Evolutionary conservation across 2,888 invertebrate genomes (phyloP).

Genomic region (Epirrhoe tristata): DNA sequence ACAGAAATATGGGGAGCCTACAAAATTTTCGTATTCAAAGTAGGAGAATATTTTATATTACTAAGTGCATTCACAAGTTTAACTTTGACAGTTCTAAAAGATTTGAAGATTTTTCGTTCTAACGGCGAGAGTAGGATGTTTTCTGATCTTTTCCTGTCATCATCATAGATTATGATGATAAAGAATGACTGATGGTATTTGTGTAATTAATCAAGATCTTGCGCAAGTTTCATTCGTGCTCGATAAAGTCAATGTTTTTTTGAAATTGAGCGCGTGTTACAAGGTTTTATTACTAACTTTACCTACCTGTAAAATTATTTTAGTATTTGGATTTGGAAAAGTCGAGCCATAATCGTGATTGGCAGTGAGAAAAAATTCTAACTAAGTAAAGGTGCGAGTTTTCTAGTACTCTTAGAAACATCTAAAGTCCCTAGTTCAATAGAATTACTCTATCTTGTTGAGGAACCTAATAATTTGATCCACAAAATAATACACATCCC

Average conservation of each 20-base stretch:
- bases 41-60: conserved; percentile 56
- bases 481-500: conserved; percentile 23
- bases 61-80: conserved; percentile 54
- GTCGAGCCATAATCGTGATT: no score
- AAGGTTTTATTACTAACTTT: no score
- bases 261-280: no score
- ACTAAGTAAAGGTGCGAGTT: background rate
- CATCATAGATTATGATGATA: no score
- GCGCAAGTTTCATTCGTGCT: no score
- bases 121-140: background rate
- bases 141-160: no score
- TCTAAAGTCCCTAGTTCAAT: background rate
- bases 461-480: conserved; percentile 19
- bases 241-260: no score
- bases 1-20: conserved; percentile 52
- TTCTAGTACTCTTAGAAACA: background rate
- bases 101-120: conserved; percentile 44
- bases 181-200: no score
- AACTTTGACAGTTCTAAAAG: conserved; percentile 50
- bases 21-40: conserved; percentile 55
- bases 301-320: no score
- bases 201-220: no score
- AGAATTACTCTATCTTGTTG: background rate
- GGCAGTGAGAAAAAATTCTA: background rate
- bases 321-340: no score